Conservation (phyloP, 2,888 invertebrate genomes). For the Coleophora flavipennella region DNA sequence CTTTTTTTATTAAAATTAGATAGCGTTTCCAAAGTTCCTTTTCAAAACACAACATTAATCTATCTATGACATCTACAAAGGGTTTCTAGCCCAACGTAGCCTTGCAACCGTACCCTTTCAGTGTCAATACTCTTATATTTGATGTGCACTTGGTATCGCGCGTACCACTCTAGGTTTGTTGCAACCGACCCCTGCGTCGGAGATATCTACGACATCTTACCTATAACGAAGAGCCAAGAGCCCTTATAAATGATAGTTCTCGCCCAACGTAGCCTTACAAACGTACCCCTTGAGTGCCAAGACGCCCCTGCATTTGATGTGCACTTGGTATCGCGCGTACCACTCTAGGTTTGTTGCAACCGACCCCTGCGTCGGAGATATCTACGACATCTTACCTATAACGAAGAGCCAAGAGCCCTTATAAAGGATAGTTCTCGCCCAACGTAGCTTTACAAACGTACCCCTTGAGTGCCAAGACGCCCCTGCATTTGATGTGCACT, state of each 20-base stretch:
- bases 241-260: conserved; percentile 5
- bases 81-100: conserved; percentile 40
- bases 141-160: conserved; percentile 90
- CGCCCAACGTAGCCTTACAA: conserved; percentile 51
- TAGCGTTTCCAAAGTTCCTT: too few species aligned
- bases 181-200: conserved; percentile 42
- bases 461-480: conserved; percentile 92
- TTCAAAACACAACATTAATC: too few species aligned
- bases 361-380: conserved; percentile 30
- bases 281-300: conserved; percentile 93
- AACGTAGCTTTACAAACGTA: conserved; percentile 77
- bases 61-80: too few species aligned
- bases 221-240: background rate
- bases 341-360: conserved; percentile 76
- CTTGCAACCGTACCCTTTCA: conserved; percentile 87
- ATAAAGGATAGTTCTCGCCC: conserved; percentile 14
- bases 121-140: conserved; percentile 92
- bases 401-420: background rate
- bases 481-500: conserved; percentile 91
- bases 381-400: too few species aligned
- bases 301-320: conserved; percentile 93
- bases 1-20: too few species aligned
- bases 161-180: conserved; percentile 81
- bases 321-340: conserved; percentile 89
- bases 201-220: too few species aligned